Base-by-base conservation (phyloP, 1,140 invertebrate genomes). In the Radopholus similis region DNA sequence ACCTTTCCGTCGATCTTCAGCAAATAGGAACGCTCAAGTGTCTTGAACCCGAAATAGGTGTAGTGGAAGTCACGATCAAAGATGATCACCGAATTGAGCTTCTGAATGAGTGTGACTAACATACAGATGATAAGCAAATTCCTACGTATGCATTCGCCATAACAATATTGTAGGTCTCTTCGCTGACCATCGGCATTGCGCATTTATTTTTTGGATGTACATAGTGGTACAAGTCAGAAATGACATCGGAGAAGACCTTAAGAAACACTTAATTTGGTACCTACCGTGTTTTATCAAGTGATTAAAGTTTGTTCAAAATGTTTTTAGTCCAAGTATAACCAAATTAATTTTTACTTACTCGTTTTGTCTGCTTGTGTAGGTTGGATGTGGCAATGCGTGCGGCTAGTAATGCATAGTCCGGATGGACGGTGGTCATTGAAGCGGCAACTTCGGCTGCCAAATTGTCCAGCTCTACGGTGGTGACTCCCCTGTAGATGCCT, bases 21-120 rank as follows among this genome's bases (percentile, higher is more conserved):
- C 55, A 99, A 85, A 83, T 98, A 99, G 1, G 93, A 95, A 67
- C 91, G 86, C 82, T 98, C 95, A 53, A 99, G 84, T 4, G 95
- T 98, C 86, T 97, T 98, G 77, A 98, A 98, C 38, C 95, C 95
- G 88, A 99, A 98, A 83, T 95, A 99, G 82, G 95, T 95, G 83
- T 97, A 99, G 63, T 87, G 89, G 81, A 93, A 98, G 85, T 99
- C 96, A 73, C 95, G 87, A 78, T 97, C 92, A 84, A 97, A 96
- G 55, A 97, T 91, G 74, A 98, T 95, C 3, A 92, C 89, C 72
- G 66, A 73, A 57, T 81, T 72, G 15, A 75, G 66, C 34, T 58
- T 69, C 75, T 77, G 35, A 55, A 75, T 68, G 28, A 13, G 40
- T 38, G 15, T 28, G 11, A 5, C 13, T 9, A 35, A 40, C 26